A percentile compares a stretch with the other conserved stretches of the same genome.
These are phyloP conservation scores for Antechinus flavipes DNA, from an alignment of 2,113 vertebrate genomes.

Conservation along the genomic window DNA sequence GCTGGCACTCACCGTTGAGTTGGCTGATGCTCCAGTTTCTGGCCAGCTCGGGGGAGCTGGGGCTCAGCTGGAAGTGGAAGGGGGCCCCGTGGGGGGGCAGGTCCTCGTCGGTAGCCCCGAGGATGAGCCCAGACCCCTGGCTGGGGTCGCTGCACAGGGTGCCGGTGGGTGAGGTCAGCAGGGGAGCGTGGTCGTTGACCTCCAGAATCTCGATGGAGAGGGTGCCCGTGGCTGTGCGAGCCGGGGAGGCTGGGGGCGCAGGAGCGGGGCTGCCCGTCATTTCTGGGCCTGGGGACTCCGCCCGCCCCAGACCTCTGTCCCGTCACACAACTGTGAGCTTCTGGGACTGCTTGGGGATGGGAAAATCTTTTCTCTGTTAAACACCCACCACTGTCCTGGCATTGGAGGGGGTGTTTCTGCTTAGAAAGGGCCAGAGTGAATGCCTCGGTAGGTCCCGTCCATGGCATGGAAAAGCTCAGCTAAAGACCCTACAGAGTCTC, in stretches of 20 bases:
- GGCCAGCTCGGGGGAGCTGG: slow-evolving; percentile 74
- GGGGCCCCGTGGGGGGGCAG: slow-evolving; percentile 91
- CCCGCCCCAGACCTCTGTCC: neutral
- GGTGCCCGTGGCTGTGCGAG: slow-evolving; percentile 87
- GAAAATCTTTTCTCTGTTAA: neutral
- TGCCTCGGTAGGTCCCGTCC: neutral
- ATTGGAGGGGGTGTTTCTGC: neutral
- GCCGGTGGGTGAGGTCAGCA: slow-evolving; percentile 80
- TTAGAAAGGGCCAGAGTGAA: neutral
- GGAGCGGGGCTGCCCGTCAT: neutral
- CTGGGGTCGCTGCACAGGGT: slow-evolving; percentile 85
- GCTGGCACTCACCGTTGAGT: slow-evolving; percentile 87
- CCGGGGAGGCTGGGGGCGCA: slow-evolving; percentile 70
- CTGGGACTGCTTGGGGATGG: neutral
- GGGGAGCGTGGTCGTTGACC: slow-evolving; percentile 93
- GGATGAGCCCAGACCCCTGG: slow-evolving; percentile 79
- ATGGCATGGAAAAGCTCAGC: neutral
- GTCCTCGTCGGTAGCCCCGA: slow-evolving; percentile 92
- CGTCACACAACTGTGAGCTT: neutral
- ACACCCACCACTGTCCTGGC: neutral
- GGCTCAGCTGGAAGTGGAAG: slow-evolving; percentile 89
- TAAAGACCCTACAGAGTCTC: neutral
- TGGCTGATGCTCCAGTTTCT: slow-evolving; percentile 92
- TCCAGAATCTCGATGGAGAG: slow-evolving; percentile 92
- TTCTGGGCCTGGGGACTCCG: neutral